Base-by-base conservation (phyloP, 2,888 invertebrate species). In the Acleris laterana region DNA sequence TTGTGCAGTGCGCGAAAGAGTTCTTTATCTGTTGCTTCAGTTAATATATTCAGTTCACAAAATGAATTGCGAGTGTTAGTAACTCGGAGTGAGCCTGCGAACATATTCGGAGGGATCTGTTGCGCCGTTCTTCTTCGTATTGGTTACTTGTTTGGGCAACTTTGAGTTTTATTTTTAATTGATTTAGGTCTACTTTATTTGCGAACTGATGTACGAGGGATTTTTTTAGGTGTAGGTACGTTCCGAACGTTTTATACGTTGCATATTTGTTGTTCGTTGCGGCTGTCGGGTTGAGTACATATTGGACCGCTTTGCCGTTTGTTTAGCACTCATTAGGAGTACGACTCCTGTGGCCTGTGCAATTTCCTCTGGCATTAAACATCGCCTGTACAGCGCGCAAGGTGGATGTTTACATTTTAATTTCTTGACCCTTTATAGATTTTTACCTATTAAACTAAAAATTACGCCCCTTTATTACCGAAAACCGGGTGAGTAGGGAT, bases 21-120 rank as follows among this genome's bases (percentile, higher is more conserved):
- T 86, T 73, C 80, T 80, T 82, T 89, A 83, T 89, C 77, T 81
- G 76, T 80, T 85, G 85, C 77, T 72, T 70, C 61, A 62, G 69
- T 71, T 91, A 93, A 93, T 92, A 85, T 93, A 93, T 93, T 93
- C 93, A 88, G 90, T 91, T 90, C 89, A 83, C 90, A 91, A 92
- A 92, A 93, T 93, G 92, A 93, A 93, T 93, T 92, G 91, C 88
- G 89, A 89, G 88, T 90, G 91, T 92, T 92, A 91, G 89, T 91
- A 92, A 91, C 90, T 93, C 87, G 75, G 88, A 90, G 89, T 89
- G 93, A 91, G 90, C 86, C 88, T 87, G 89, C 84, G 90, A 93
- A 92, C 92, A 92, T 91, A 92, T 93, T 93, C 90, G 86, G 81
- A 74, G 85, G 87, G 89, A 92, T 92, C 91, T 92, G 90, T 91